Conservation (phyloP, 2,888 invertebrate genomes). For the Hirtodrosophila confusa region DNA sequence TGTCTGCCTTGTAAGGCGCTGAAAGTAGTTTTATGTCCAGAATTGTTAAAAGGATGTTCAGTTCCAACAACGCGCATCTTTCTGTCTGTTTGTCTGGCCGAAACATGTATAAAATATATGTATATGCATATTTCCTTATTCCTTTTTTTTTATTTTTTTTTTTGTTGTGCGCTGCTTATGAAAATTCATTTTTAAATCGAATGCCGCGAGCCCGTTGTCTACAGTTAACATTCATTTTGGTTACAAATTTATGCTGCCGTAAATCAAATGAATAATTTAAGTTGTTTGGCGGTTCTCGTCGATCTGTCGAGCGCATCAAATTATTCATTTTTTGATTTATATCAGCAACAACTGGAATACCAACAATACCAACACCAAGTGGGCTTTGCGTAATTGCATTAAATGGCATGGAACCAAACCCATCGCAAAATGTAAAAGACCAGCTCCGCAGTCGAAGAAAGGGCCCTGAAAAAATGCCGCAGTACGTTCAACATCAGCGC, state of each 20-base stretch:
- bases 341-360: constrained; percentile 46
- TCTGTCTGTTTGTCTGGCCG: constrained; percentile 14
- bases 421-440: constrained; percentile 36
- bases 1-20: constrained; percentile 73
- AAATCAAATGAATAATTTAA: constrained; percentile 73
- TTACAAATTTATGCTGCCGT: constrained; percentile 52
- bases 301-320: constrained; percentile 49
- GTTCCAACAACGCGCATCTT: constrained; percentile 20
- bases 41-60: constrained; percentile 34
- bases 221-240: constrained; percentile 29
- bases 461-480: constrained; percentile 30
- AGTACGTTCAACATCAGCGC: constrained; percentile 73
- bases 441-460: constrained; percentile 23
- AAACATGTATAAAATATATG: constrained; percentile 14
- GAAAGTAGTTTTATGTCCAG: constrained; percentile 81
- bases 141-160: not conserved
- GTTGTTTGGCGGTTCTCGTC: constrained; percentile 40
- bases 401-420: constrained; percentile 73
- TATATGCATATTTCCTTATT: too few relatives aligned
- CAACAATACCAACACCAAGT: constrained; percentile 12
- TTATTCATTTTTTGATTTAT: constrained; percentile 67
- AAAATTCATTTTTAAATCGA: constrained; percentile 29
- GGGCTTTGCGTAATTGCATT: constrained; percentile 74
- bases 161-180: constrained; percentile 9
- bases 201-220: too few relatives aligned